Conservation (phyloP, 2,797 vertebrate genomes). For the Cryptoprocta ferox region DNA sequence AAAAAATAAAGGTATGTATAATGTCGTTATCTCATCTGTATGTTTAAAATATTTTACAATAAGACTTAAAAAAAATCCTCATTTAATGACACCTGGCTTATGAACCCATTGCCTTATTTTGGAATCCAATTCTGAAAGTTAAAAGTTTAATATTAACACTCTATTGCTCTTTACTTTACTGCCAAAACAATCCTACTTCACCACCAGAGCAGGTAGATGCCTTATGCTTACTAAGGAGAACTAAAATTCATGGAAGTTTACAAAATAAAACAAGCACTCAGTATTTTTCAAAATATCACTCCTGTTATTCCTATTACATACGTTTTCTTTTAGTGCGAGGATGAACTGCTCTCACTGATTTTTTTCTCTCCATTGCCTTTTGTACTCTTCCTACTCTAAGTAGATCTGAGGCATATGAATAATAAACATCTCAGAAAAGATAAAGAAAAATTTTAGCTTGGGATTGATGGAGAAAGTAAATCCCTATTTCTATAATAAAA, state of each 20-base stretch:
- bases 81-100: conserved; percentile 11
- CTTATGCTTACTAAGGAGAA: not conserved
- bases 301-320: not conserved
- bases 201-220: not conserved
- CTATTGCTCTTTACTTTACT: not conserved
- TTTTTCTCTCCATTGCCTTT: not conserved
- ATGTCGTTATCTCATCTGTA: not conserved
- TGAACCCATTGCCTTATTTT: not conserved
- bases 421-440: conserved; percentile 27
- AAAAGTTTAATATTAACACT: not conserved
- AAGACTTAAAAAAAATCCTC: not conserved
- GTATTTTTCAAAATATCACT: not conserved
- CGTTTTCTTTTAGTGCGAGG: not conserved
- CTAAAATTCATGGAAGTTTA: not conserved
- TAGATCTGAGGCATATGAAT: not conserved
- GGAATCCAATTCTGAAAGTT: conserved; percentile 33
- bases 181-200: not conserved
- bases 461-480: not conserved
- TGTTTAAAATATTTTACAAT: conserved; percentile 20
- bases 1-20: not conserved
- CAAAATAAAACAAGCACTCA: not conserved
- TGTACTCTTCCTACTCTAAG: not conserved
- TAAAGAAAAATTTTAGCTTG: not conserved
- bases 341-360: not conserved
- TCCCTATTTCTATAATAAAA: not conserved